Evolutionary conservation across 1,140 invertebrate genomes (phyloP).

Genomic region (Andricus grossulariae): DNA sequence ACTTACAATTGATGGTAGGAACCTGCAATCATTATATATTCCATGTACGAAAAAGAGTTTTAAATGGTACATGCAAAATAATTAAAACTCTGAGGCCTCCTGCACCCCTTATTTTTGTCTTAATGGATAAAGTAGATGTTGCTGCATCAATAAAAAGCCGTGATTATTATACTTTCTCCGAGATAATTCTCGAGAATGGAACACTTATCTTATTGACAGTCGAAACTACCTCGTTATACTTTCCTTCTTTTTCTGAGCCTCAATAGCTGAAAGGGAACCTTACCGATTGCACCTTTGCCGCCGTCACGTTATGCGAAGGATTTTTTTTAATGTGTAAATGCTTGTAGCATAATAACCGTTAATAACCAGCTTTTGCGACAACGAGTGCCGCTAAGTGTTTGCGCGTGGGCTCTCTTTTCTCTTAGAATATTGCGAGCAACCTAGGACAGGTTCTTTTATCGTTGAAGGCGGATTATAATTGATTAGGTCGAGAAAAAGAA

Average conservation of each 20-base stretch:
- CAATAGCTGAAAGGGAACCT: constrained; percentile 24
- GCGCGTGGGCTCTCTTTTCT: constrained; percentile 47
- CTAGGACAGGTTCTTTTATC: constrained; percentile 43
- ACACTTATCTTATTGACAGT: constrained; percentile 22
- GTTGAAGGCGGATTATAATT: not conserved
- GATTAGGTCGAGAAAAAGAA: not conserved
- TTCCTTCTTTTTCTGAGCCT: constrained; percentile 2
- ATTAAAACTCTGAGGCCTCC: not conserved
- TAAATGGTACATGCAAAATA: not conserved
- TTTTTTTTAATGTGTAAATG: constrained; percentile 52
- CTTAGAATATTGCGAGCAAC: not conserved
- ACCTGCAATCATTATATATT: too few relatives aligned
- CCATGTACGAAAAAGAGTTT: too few relatives aligned
- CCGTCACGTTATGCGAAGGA: constrained; percentile 10
- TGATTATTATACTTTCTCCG: constrained; percentile 25
- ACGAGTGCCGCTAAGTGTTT: constrained; percentile 55
- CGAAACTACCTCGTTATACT: constrained; percentile 19
- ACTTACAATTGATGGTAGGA: too few relatives aligned
- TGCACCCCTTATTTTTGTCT: not conserved
- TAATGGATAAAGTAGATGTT: not conserved
- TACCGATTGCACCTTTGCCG: not conserved
- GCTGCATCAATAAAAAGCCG: constrained; percentile 6
- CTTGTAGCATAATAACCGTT: constrained; percentile 59
- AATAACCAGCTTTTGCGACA: constrained; percentile 55
- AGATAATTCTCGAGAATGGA: constrained; percentile 20